Evolutionary conservation across 2,797 vertebrate genomes (phyloP).

Genomic region (Hydrolagus colliei): DNA sequence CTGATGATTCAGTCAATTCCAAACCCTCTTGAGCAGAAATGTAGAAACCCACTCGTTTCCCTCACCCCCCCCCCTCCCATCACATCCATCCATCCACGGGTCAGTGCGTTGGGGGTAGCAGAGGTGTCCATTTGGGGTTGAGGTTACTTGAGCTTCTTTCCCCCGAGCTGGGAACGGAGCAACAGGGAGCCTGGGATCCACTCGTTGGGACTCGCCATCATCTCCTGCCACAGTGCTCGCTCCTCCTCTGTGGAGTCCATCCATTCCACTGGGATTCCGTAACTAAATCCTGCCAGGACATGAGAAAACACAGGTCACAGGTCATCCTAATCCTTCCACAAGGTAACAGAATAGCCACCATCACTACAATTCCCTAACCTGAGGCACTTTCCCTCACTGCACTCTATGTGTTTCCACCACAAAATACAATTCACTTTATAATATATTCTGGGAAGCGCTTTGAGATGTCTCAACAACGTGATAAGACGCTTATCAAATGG

Average conservation of each 20-base stretch:
- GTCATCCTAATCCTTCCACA: no score
- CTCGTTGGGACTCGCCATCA: constrained; percentile 50
- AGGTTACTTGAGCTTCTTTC: constrained; percentile 51
- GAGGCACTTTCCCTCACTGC: no score
- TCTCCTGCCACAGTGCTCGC: constrained; percentile 57
- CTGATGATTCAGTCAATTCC: no score
- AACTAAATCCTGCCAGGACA: constrained; percentile 46
- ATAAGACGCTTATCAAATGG: no score
- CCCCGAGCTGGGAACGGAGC: constrained; percentile 47
- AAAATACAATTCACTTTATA: no score
- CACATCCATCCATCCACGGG: neutral
- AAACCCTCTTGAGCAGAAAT: no score
- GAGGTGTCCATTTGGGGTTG: neutral
- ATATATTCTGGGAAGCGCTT: no score
- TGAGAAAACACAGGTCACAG: neutral
- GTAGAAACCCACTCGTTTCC: no score
- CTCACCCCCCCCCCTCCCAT: neutral
- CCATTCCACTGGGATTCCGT: constrained; percentile 54
- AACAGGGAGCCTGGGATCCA: constrained; percentile 54
- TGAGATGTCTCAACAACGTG: no score
- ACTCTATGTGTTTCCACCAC: no score
- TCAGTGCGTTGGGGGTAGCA: neutral
- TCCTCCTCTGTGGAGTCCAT: constrained; percentile 58
- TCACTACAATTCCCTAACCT: no score
- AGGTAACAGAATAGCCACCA: no score